Conservation (phyloP, 2,113 vertebrate genomes). For the Quiscalus mexicanus region DNA sequence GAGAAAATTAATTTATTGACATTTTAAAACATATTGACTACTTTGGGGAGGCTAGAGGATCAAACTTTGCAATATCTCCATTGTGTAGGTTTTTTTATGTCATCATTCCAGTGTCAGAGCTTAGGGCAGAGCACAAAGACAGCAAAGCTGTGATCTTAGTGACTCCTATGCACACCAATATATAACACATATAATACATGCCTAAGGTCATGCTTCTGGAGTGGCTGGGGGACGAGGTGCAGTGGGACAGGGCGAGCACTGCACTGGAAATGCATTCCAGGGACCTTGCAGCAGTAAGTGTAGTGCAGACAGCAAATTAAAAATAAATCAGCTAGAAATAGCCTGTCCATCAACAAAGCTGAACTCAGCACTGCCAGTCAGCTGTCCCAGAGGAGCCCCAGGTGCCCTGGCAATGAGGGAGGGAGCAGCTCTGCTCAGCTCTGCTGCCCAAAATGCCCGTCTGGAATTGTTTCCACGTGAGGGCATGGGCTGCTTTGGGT, state of each 20-base stretch:
- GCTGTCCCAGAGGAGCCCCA: accelerated
- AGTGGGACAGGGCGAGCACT: neutral
- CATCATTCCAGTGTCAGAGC: neutral
- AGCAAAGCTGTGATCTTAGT: neutral
- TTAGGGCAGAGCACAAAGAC: neutral
- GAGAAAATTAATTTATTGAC: neutral
- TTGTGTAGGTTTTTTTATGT: neutral
- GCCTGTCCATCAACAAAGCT: accelerated
- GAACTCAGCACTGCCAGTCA: accelerated
- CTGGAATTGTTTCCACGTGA: neutral
- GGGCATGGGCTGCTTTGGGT: neutral
- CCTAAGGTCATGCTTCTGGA: neutral
- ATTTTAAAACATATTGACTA: neutral
- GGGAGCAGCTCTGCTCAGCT: neutral
- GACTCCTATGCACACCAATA: accelerated
- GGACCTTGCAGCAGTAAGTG: neutral
- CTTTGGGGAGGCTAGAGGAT: neutral
- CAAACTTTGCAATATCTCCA: neutral
- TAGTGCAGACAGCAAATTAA: neutral
- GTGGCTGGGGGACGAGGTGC: neutral
- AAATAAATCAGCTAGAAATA: neutral
- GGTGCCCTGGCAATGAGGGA: neutral
- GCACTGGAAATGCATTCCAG: accelerated
- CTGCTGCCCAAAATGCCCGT: neutral
- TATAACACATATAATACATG: accelerated